phyloP scores from a whole-genome alignment of 2,888 invertebrate species.

The Muschampia plurimacula region DNA sequence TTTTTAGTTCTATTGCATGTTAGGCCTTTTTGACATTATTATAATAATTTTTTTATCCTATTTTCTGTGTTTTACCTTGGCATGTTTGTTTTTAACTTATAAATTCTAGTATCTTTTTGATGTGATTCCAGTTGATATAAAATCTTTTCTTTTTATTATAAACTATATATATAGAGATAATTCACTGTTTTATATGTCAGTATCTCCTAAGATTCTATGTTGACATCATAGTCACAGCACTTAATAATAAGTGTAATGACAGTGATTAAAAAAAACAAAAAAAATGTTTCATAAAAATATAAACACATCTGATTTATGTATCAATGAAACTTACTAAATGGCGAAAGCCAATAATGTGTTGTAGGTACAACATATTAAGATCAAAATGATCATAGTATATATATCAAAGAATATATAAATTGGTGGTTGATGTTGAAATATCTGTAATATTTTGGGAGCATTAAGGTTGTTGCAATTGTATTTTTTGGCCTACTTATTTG shows the following conservation, averaged over 20 bases:
- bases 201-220: slow-evolving; percentile 23
- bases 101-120: slow-evolving; percentile 31
- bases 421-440: slow-evolving; percentile 10
- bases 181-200: slow-evolving; percentile 15
- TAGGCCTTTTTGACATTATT: slow-evolving; percentile 25
- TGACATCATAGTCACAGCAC: slow-evolving; percentile 14
- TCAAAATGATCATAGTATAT: too few species aligned
- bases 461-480: slow-evolving; percentile 17
- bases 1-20: slow-evolving; percentile 44
- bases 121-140: slow-evolving; percentile 22
- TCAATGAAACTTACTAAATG: background rate
- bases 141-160: slow-evolving; percentile 21
- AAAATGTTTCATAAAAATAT: background rate
- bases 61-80: slow-evolving; percentile 14
- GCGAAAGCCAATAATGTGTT: too few species aligned
- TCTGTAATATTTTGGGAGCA: slow-evolving; percentile 11
- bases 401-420: background rate
- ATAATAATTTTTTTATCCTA: slow-evolving; percentile 19
- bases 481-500: slow-evolving; percentile 20
- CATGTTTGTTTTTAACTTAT: slow-evolving; percentile 14
- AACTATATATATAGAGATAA: slow-evolving; percentile 17
- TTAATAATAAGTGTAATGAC: slow-evolving; percentile 18
- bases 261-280: background rate
- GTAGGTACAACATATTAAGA: too few species aligned
- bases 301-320: background rate